Percentiles rank a stretch among this genome's conserved stretches.
Conservation (phyloP, 2,888 invertebrate genomes). For the Rhingia rostrata region DNA sequence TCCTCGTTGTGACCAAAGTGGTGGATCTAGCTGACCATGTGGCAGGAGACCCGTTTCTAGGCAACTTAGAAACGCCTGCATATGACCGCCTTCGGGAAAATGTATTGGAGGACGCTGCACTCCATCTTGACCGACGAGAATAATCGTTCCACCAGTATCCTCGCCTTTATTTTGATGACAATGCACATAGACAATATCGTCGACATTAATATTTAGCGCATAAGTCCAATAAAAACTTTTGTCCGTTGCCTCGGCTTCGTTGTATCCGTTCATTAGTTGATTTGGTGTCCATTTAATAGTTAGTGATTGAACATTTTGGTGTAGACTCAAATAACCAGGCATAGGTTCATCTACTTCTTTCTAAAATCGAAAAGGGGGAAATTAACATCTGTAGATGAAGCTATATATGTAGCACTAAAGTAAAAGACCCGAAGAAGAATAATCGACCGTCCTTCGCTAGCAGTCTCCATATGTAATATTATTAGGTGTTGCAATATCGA, state of each 20-base stretch:
- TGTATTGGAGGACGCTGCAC: slow-evolving; percentile 97
- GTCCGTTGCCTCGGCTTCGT: slow-evolving; percentile 87
- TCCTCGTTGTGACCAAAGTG: slow-evolving; percentile 95
- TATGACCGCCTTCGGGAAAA: slow-evolving; percentile 94
- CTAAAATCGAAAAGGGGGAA: slow-evolving; percentile 81
- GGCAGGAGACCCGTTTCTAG: slow-evolving; percentile 93
- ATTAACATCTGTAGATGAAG: too few species aligned
- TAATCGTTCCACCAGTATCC: slow-evolving; percentile 92
- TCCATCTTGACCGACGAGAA: slow-evolving; percentile 96
- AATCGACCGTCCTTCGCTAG: too few species aligned
- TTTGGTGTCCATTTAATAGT: slow-evolving; percentile 98
- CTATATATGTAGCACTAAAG: not conserved
- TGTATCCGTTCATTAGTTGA: slow-evolving; percentile 96
- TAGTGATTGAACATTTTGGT: slow-evolving; percentile 91
- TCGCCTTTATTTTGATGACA: slow-evolving; percentile 93
- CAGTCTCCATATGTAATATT: too few species aligned
- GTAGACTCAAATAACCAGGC: slow-evolving; percentile 96
- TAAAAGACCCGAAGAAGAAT: too few species aligned
- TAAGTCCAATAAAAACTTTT: slow-evolving; percentile 95
- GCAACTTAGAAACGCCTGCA: slow-evolving; percentile 94
- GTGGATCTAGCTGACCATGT: slow-evolving; percentile 95
- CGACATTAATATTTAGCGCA: slow-evolving; percentile 93
- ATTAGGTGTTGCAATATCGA: too few species aligned
- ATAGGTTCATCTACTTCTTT: slow-evolving; percentile 91
- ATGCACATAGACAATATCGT: slow-evolving; percentile 98